Evolutionary conservation across 2,888 invertebrate genomes (phyloP), one percentile per base, ranked within the genome.

Genomic region (Epinotia demarniana): DNA sequence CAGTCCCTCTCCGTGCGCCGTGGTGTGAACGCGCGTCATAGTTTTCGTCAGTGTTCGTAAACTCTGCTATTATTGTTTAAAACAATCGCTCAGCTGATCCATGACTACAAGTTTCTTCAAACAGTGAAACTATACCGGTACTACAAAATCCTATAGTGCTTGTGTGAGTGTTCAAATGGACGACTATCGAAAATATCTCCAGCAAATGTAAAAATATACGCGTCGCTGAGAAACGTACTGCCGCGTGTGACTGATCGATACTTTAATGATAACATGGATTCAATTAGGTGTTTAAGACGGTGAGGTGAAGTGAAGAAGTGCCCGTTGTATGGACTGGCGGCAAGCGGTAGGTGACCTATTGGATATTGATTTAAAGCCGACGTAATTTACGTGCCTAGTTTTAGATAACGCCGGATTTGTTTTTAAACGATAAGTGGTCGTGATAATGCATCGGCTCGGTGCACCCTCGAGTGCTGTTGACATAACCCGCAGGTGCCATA

Each of bases 191-290:
- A 90, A 91, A 92, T 91, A 91, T 91, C 89, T 90, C 88, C 80
- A 75, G 82, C 84, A 87, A 90, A 92, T 91, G 90, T 92, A 92
- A 92, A 93, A 94, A 93, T 93, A 93, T 90, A 91, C 89, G 89
- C 91, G 91, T 90, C 92, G 89, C 84, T 86, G 88, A 90, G 91
- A 87, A 88, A 87, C 85, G 89, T 87, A 85, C 85, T 83, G 85
- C 89, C 88, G 89, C 90, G 90, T 92, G 92, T 91, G 90, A 91
- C 92, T 92, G 92, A 93, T 94, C 93, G 92, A 94, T 94, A 93
- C 83, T 91, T 93, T 90, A 93, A 93, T 93, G 92, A 92, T 93
- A 93, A 92, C 92, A 93, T 92, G 93, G 89, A 91, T 93, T 93
- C 90, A 92, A 92, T 92, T 90, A 92, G 84, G 89, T 92, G 89